Evolutionary conservation across 2,113 vertebrate species (phyloP).

Genomic region (Epinephelus cyanopodus): DNA sequence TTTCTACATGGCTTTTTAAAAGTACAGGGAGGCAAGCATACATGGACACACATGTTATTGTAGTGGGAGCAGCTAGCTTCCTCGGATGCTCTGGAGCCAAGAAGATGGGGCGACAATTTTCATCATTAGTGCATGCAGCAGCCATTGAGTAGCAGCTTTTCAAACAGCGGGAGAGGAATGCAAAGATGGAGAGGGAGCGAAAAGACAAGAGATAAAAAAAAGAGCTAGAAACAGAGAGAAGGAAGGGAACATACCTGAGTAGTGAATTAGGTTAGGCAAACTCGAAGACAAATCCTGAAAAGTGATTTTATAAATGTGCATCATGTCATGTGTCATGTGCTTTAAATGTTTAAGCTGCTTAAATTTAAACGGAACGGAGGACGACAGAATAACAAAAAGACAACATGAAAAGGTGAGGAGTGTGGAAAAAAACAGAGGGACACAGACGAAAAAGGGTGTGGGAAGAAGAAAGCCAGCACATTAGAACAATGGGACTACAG

Average conservation of each 20-base stretch:
- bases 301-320: constrained; percentile 3
- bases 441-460: not conserved
- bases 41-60: constrained; percentile 23
- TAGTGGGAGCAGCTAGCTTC: constrained; percentile 33
- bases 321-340: not conserved
- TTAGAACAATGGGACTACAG: constrained; percentile 42
- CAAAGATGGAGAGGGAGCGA: constrained; percentile 12
- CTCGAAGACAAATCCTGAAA: not conserved
- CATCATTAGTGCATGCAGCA: constrained; percentile 68
- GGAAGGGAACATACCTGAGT: not conserved
- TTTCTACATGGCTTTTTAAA: constrained; percentile 61
- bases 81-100: constrained; percentile 46
- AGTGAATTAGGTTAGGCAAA: not conserved
- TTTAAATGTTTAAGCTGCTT: not conserved
- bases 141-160: constrained; percentile 37
- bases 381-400: not conserved
- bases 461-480: not conserved
- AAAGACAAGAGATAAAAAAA: not conserved
- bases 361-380: not conserved
- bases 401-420: not conserved
- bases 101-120: constrained; percentile 55
- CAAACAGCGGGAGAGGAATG: constrained; percentile 43
- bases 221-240: not conserved
- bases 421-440: constrained; percentile 4
- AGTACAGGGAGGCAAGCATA: constrained; percentile 43